Evolutionary conservation across 2,888 invertebrate species (phyloP).

Genomic region (Caradrina clavipalpis): DNA sequence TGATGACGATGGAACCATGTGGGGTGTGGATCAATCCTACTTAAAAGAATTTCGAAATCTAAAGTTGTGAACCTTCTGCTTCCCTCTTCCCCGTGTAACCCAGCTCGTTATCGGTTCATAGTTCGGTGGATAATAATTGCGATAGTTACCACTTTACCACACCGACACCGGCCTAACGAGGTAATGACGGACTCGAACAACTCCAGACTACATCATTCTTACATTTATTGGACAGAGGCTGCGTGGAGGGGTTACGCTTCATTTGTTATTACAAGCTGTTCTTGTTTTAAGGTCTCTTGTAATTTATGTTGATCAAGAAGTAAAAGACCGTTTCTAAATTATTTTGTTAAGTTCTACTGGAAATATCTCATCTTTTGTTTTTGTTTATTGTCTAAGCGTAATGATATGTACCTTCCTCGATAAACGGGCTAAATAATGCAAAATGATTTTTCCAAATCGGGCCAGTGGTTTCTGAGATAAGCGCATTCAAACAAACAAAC

Average conservation of each 20-base stretch:
- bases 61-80: constrained; percentile 29
- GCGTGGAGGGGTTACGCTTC: neutral
- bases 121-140: constrained; percentile 62
- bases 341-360: too few relatives aligned
- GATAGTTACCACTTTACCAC: constrained; percentile 46
- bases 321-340: too few relatives aligned
- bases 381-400: too few relatives aligned
- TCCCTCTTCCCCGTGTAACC: neutral
- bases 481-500: too few relatives aligned
- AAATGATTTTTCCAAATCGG: too few relatives aligned
- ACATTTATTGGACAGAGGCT: constrained; percentile 7
- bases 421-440: too few relatives aligned
- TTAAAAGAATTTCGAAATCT: neutral
- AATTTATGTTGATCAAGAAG: neutral
- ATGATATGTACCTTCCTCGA: too few relatives aligned
- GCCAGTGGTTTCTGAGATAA: too few relatives aligned
- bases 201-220: constrained; percentile 42
- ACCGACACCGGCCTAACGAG: constrained; percentile 36
- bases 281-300: neutral
- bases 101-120: constrained; percentile 61
- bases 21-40: too few relatives aligned
- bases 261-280: neutral
- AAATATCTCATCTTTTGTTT: too few relatives aligned
- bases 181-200: constrained; percentile 36
- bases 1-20: too few relatives aligned